Conservation (phyloP, 2,113 vertebrate genomes). For the Brienomyrus longianalis region DNA sequence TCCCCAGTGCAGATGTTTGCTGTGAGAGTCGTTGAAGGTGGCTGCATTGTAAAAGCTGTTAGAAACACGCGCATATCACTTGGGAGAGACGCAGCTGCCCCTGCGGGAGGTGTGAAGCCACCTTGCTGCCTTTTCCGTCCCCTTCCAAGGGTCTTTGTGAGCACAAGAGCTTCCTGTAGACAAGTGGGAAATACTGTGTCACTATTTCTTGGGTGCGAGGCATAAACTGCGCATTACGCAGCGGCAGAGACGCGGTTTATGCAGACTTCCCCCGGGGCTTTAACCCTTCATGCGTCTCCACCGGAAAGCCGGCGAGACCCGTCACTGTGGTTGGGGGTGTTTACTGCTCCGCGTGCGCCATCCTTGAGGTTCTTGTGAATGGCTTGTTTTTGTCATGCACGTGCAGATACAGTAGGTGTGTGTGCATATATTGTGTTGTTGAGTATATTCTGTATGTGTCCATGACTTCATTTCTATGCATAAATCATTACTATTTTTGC, state of each 20-base stretch:
- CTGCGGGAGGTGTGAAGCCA: not conserved
- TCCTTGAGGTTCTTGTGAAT: constrained; percentile 42
- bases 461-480: constrained; percentile 61
- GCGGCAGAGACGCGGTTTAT: not conserved
- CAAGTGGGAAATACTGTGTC: constrained; percentile 5
- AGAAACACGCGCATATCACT: not conserved
- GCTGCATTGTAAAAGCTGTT: constrained; percentile 18
- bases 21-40: constrained; percentile 38
- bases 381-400: constrained; percentile 40
- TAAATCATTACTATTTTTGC: constrained; percentile 68
- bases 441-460: constrained; percentile 23
- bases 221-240: not conserved
- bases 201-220: not conserved
- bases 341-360: constrained; percentile 19
- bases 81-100: not conserved
- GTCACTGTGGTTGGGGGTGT: not conserved
- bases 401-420: constrained; percentile 45
- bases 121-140: not conserved
- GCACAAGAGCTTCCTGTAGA: constrained; percentile 15
- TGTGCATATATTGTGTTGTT: constrained; percentile 49
- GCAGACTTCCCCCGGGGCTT: constrained; percentile 9
- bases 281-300: not conserved
- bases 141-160: not conserved
- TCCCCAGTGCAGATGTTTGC: constrained; percentile 23
- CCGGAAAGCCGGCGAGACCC: not conserved